A percentile compares a stretch with the other conserved stretches of the same genome.
Conservation (phyloP, 2,797 vertebrate species). For the Cichlasoma orientale region DNA sequence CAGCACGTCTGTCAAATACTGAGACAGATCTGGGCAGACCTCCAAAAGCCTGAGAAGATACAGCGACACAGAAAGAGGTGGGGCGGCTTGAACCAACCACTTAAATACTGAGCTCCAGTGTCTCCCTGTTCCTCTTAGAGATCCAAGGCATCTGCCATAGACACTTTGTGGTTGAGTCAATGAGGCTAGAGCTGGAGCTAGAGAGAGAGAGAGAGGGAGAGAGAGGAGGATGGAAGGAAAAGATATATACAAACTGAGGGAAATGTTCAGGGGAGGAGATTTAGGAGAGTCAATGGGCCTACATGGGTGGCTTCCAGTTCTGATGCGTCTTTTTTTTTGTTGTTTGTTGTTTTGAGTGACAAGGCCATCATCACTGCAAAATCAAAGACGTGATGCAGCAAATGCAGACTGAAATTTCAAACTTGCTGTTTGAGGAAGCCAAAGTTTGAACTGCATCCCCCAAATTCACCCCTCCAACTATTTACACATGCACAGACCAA, state of each 20-base stretch:
- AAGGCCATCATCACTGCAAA: constrained; percentile 59
- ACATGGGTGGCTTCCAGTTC: constrained; percentile 75
- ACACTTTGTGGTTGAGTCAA: constrained; percentile 72
- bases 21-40: constrained; percentile 45
- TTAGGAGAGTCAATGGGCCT: constrained; percentile 61
- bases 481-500: background rate
- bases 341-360: constrained; percentile 75
- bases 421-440: constrained; percentile 27
- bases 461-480: background rate
- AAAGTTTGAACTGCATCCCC: constrained; percentile 20
- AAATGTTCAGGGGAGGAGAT: constrained; percentile 53
- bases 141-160: constrained; percentile 63
- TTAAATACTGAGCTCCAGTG: constrained; percentile 55
- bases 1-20: constrained; percentile 62
- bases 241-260: constrained; percentile 57
- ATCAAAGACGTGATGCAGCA: constrained; percentile 65
- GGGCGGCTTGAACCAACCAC: constrained; percentile 40
- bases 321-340: constrained; percentile 44
- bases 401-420: constrained; percentile 58
- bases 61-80: constrained; percentile 24
- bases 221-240: constrained; percentile 49
- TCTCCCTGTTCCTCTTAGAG: constrained; percentile 45
- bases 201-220: constrained; percentile 13
- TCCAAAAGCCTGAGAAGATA: constrained; percentile 53
- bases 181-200: constrained; percentile 54